Percentiles rank a stretch among this genome's conserved stretches.
Conservation (phyloP, 2,888 invertebrate genomes). For the Caenorhabditis japonica region DNA sequence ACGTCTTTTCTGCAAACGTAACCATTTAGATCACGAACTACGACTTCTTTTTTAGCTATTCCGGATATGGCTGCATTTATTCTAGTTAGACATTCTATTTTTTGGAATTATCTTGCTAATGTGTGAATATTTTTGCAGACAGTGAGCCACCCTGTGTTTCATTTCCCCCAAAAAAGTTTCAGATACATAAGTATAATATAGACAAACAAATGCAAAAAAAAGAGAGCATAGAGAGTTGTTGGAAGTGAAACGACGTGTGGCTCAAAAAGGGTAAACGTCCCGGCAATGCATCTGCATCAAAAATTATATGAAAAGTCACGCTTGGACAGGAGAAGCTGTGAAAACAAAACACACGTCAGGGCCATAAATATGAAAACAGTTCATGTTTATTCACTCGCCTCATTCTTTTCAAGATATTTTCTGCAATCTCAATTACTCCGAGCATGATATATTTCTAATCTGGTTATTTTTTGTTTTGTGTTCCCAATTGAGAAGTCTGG, state of each 20-base stretch:
- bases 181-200: too few species aligned
- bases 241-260: conserved; percentile 4
- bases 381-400: conserved; percentile 24
- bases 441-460: too few species aligned
- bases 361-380: conserved; percentile 41
- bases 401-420: not conserved
- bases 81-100: conserved; percentile 1
- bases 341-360: conserved; percentile 37
- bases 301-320: conserved; percentile 32
- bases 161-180: too few species aligned
- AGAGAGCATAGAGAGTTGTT: not conserved
- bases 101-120: too few species aligned
- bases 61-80: not conserved
- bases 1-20: conserved; percentile 14
- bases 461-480: too few species aligned
- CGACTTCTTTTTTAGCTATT: conserved; percentile 9
- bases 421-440: too few species aligned
- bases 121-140: conserved; percentile 14
- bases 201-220: too few species aligned
- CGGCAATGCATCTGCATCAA: conserved; percentile 26
- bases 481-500: too few species aligned
- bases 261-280: conserved; percentile 33
- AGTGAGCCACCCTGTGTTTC: too few species aligned
- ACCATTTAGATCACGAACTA: conserved; percentile 24
- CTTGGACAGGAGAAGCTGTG: not conserved